Percentiles rank a stretch among this genome's conserved stretches.
These are phyloP conservation scores for Drosophila demipolita DNA, from an alignment of 2,888 invertebrate species.

Conservation along the genomic window DNA sequence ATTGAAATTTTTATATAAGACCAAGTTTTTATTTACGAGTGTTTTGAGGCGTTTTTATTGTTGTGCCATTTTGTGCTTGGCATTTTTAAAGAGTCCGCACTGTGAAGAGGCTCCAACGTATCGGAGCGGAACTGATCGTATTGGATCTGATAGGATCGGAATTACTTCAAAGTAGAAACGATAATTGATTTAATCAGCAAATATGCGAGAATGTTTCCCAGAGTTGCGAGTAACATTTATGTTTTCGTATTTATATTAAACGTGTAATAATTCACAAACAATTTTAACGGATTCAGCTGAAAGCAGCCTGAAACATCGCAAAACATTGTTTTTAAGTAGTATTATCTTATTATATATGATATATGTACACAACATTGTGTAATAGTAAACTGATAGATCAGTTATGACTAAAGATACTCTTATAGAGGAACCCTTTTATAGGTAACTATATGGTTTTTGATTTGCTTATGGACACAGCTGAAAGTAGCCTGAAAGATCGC, in stretches of 20 bases:
- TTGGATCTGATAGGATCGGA: conserved; percentile 16
- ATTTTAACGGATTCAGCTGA: background rate
- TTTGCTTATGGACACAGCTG: background rate
- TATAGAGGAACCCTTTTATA: background rate
- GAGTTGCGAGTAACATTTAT: background rate
- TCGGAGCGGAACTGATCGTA: conserved; percentile 34
- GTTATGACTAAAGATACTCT: background rate
- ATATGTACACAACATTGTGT: background rate
- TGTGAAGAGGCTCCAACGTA: conserved; percentile 6
- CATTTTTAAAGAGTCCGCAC: conserved; percentile 58
- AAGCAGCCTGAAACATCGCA: background rate
- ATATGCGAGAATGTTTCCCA: conserved; percentile 38
- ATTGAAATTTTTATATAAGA: conserved; percentile 69
- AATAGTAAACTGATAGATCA: background rate
- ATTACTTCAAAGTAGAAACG: conserved; percentile 58
- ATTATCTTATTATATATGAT: background rate
- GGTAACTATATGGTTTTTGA: background rate
- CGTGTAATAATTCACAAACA: background rate
- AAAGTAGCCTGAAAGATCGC: background rate
- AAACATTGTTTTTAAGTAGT: background rate
- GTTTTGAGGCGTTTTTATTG: conserved; percentile 28
- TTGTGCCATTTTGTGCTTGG: conserved; percentile 68
- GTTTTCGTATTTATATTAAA: background rate
- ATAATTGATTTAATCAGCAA: conserved; percentile 56
- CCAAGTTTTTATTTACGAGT: conserved; percentile 19